A percentile compares a stretch with the other conserved stretches of the same genome.
Evolutionary conservation across 2,113 vertebrate species (phyloP).

Genomic region (Nymphicus hollandicus): DNA sequence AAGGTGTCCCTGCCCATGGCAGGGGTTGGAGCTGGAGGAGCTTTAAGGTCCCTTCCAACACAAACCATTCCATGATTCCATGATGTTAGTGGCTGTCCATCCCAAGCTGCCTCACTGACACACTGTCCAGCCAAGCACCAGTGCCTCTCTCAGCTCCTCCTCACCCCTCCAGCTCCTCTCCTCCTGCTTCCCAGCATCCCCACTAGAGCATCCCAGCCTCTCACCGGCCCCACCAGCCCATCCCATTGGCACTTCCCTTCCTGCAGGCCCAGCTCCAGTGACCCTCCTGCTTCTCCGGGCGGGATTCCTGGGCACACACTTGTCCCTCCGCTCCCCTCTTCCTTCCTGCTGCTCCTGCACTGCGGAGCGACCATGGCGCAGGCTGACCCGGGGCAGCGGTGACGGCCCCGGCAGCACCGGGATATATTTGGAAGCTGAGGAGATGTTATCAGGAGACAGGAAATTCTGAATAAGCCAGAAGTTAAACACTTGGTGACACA

Average conservation of each 20-base stretch:
- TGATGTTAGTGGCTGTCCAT: not conserved
- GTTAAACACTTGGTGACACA: not conserved
- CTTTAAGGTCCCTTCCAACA: not conserved
- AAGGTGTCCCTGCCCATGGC: too few species aligned
- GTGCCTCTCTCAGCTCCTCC: not conserved
- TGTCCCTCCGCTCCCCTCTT: not conserved
- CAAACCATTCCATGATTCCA: not conserved
- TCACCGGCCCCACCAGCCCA: not conserved
- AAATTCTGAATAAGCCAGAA: not conserved
- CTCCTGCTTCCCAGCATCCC: not conserved
- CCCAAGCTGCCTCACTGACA: not conserved
- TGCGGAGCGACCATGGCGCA: too few species aligned
- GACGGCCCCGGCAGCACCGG: not conserved
- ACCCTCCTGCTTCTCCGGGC: not conserved
- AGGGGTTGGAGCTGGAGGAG: not conserved
- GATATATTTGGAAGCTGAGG: not conserved
- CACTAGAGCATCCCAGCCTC: not conserved
- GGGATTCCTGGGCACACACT: not conserved
- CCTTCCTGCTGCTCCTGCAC: not conserved
- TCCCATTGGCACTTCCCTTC: not conserved
- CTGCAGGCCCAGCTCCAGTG: not conserved
- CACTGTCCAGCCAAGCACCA: not conserved
- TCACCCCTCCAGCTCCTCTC: not conserved
- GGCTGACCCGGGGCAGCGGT: not conserved
- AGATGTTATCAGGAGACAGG: not conserved